These are phyloP conservation scores for Pollenia labialis DNA, from an alignment of 2,888 invertebrate genomes.

Conservation along the genomic window DNA sequence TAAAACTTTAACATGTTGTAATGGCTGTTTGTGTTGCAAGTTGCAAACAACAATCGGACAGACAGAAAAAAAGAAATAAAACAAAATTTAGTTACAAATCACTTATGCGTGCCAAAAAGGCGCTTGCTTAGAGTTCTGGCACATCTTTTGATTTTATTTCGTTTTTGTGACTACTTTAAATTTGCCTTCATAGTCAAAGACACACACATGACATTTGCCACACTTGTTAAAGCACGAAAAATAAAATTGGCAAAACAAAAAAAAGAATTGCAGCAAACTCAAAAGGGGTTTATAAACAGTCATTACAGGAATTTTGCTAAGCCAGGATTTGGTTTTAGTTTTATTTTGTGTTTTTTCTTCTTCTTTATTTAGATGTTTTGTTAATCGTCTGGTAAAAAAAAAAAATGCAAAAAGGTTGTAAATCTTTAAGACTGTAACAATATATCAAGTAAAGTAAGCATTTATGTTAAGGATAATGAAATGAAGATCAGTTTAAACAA, in stretches of 20 bases:
- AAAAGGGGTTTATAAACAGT: conserved; percentile 45
- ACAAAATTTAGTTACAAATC: conserved; percentile 73
- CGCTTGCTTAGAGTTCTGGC: conserved; percentile 50
- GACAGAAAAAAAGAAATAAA: conserved; percentile 67
- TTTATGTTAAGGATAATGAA: conserved; percentile 57
- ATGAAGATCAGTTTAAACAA: conserved; percentile 56
- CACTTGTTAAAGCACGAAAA: conserved; percentile 67
- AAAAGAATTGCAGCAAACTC: conserved; percentile 5
- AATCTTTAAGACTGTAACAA: conserved; percentile 68
- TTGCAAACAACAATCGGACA: conserved; percentile 16
- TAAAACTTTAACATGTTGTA: conserved; percentile 52
- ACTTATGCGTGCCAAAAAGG: conserved; percentile 73
- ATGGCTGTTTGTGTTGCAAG: conserved; percentile 32
- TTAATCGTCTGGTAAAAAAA: conserved; percentile 23
- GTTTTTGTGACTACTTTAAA: conserved; percentile 44
- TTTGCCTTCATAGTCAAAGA: conserved; percentile 64
- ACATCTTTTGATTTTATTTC: background rate
- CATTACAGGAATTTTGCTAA: conserved; percentile 39
- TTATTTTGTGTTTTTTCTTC: background rate
- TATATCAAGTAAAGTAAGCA: conserved; percentile 69
- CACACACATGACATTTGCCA: conserved; percentile 72
- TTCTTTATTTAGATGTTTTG: background rate
- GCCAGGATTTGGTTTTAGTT: conserved; percentile 19
- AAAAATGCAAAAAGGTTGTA: conserved; percentile 68
- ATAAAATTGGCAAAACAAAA: conserved; percentile 22